Evolutionary conservation across 2,888 invertebrate species (phyloP), one percentile per base, ranked within the genome.

Genomic region (Hirudinaria manillensis): DNA sequence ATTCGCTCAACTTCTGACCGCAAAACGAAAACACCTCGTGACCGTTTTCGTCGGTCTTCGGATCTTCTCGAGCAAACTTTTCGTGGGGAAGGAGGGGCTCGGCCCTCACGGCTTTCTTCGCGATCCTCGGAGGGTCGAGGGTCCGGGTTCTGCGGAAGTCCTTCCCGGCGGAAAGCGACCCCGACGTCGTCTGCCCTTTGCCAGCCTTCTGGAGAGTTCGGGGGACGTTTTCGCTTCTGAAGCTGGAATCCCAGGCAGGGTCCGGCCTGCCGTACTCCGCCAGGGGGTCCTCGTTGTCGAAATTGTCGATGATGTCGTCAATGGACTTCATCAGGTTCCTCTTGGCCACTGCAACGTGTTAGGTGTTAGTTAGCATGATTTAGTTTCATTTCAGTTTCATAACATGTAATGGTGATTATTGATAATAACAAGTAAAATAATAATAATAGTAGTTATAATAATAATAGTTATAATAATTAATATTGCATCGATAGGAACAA

Each of bases 261-360:
- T 45, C 45, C 45, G 10, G 45, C 13, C 1, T 10, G 10, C 16
- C 13, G 13, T 45, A 16, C 16, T 45, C 45, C 16, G 13, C 45
- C 10, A 16, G 45, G 16, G 13, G 16, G 7, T 72, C 72, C 6
- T 72, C 72, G n/a, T 56, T 34, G 21, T 32, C 55, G 29, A 65
- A 36, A 34, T 56, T 36, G 73, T 73, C 65, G 32, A 73, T 65
- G 32, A 73, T 73, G 38, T 73, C 73, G 27, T 73, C 73, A 24
- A 73, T 73, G 3, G 73, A 73, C 36, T 32, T 73, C 73, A 73
- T 73, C 3, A 61, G 61, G 56, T 73, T 73, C 61, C 73, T 73
- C 61, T 27, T 65, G n/a, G 55, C 61, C 73, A 73, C 73, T 73
- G 68, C 3, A 24, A 32, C 3, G 24, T n/a, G n/a, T n/a, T n/a